Base-by-base conservation (phyloP, 2,113 vertebrate genomes). In the Takifugu flavidus region DNA sequence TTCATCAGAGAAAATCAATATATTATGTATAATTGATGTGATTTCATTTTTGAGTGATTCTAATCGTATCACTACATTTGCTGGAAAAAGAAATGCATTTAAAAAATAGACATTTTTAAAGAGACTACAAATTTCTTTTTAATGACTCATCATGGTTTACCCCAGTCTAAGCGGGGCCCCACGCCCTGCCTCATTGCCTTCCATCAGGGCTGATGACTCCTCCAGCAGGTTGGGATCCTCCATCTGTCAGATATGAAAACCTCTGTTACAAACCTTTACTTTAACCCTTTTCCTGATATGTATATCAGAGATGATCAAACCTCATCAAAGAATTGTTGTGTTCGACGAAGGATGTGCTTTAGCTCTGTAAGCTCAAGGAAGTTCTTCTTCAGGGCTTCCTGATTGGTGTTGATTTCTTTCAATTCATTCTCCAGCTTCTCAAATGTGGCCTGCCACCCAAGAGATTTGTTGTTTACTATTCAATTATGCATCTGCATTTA, bases 271-370 rank as follows among this genome's bases (percentile, higher is more conserved):
- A 42, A 13, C 13, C 49, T 1, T 13, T 13, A 45, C 12, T 13
- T 3, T 45, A 15, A 13, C 13, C 44, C 12, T 45, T 15, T 45
- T 10, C 12, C 12, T 45, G 44, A 12, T 13, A 12, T 13, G 3
- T 20, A 1, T 5, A 12, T 56, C 34, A 7, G 29, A 43, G n/a
- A 20, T 26, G 6, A 55, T 63, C 74, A 74, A 64, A 99, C 96
- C 97, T 99, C 97, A 72, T 99, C 95, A 89, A 99, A 99, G 89
- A 99, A 98, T 70, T 99, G 97, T 84, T 99, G 97, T 5, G 97
- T 98, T 85, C 96, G 94, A 58, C 95, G 93, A 61, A 99, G 93
- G 79, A 99, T 99, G 85, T 95, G 97, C 72, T 99, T 99, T 78
- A 99, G 91, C 81, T 99, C 97, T 0, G 96, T 98, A 87, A 99